Conservation (phyloP, 2,113 vertebrate species). For the Corythornis madagascariensis region DNA sequence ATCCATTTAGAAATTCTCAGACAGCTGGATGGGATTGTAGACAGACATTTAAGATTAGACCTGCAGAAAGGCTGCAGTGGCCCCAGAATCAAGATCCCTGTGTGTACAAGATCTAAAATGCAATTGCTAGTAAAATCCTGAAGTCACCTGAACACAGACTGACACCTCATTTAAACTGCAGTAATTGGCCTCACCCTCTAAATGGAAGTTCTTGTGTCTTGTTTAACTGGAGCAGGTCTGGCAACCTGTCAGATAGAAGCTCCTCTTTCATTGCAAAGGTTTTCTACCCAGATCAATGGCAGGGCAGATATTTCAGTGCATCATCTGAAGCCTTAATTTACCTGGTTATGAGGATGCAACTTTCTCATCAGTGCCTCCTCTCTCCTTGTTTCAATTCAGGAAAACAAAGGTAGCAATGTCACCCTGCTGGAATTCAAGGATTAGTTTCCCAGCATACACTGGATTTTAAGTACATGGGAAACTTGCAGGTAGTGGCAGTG, state of each 20-base stretch:
- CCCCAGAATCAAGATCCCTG: background rate
- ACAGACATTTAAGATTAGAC: background rate
- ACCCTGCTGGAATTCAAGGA: background rate
- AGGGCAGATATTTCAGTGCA: background rate
- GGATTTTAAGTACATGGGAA: background rate
- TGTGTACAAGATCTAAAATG: background rate
- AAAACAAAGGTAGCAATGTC: background rate
- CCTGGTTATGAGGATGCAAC: background rate
- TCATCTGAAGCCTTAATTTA: background rate
- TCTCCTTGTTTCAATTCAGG: background rate
- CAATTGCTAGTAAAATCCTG: background rate
- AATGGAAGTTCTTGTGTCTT: background rate
- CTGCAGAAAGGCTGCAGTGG: background rate
- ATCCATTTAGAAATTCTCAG: background rate
- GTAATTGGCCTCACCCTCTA: background rate
- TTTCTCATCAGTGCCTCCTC: background rate
- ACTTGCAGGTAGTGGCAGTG: background rate
- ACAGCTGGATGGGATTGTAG: background rate
- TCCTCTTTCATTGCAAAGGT: background rate
- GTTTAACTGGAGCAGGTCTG: background rate
- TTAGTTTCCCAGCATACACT: background rate
- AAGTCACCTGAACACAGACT: background rate
- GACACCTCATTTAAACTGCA: background rate
- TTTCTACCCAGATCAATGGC: background rate
- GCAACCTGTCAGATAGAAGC: background rate